phyloP scores from a whole-genome alignment of 2,113 vertebrate genomes.

The Pan troglodytes region NHGRI_mPanTro3-v2.1_pri NC_072401.2:53592501-53593000 shows the following conservation, averaged over 20 bases:
- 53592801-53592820: background rate
- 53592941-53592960: background rate
- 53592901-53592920: background rate
- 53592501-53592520: background rate
- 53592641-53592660: background rate
- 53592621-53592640: background rate
- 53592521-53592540: slow-evolving; percentile 1
- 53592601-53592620: background rate
- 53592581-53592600: background rate
- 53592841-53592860: background rate
- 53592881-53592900: background rate
- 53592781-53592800: slow-evolving; percentile 31
- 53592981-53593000: background rate
- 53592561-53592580: background rate
- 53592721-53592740: slow-evolving; percentile 56
- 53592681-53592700: slow-evolving; percentile 35
- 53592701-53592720: background rate
- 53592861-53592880: background rate
- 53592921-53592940: background rate
- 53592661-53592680: slow-evolving; percentile 37
- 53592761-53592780: slow-evolving; percentile 61
- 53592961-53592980: background rate
- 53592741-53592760: slow-evolving; percentile 64
- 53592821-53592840: background rate
- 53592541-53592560: slow-evolving; percentile 38